Percentiles rank a stretch among this genome's conserved stretches.
These are phyloP conservation scores for Lagopus muta DNA, from an alignment of 2,113 vertebrate genomes.

Conservation along the genomic window DNA sequence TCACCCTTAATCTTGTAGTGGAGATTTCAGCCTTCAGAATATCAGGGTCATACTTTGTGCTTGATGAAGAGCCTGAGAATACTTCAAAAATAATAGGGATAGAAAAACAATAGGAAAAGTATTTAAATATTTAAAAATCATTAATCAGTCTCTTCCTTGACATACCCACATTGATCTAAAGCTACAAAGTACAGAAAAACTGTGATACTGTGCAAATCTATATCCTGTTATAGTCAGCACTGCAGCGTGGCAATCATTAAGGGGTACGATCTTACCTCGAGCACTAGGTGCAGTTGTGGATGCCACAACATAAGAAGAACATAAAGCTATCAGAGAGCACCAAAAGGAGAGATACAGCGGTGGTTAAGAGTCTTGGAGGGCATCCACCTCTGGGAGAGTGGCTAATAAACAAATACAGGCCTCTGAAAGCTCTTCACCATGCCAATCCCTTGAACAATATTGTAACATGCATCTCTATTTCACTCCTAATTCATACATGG, in stretches of 20 bases:
- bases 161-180: background rate
- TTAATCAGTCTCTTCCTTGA: background rate
- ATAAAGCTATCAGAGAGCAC: background rate
- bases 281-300: background rate
- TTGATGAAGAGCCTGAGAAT: conserved; percentile 88
- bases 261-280: background rate
- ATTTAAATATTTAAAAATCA: conserved; percentile 6
- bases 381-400: background rate
- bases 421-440: background rate
- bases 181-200: background rate
- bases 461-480: background rate
- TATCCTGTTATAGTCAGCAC: background rate
- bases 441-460: background rate
- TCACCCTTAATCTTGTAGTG: conserved; percentile 88
- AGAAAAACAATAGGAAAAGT: background rate
- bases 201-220: background rate
- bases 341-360: background rate
- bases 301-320: background rate
- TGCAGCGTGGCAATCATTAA: background rate
- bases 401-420: background rate
- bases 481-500: background rate
- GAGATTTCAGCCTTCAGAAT: conserved; percentile 90
- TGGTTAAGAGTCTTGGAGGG: background rate
- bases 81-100: conserved; percentile 66
- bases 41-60: conserved; percentile 89